A percentile compares a stretch with the other conserved stretches of the same genome.
phyloP scores from a whole-genome alignment of 1,140 invertebrate species.

The Phthorimaea operculella region DNA sequence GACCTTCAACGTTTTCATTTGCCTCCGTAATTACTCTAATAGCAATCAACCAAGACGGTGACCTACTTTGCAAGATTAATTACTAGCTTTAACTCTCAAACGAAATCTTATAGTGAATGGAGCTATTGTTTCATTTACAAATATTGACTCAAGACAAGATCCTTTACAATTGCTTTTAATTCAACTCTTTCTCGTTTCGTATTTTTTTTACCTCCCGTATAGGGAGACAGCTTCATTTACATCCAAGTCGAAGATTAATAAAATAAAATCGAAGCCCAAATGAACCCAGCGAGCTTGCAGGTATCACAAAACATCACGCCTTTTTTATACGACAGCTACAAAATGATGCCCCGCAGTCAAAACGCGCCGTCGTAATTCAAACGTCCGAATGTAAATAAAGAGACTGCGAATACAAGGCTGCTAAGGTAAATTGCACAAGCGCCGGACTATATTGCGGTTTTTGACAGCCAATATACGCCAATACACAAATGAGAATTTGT shows the following conservation, averaged over 20 bases:
- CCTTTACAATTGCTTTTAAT: too few species aligned
- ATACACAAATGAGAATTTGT: too few species aligned
- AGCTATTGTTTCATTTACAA: too few species aligned
- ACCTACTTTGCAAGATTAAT: conserved; percentile 1
- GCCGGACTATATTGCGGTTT: too few species aligned
- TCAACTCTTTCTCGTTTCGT: too few species aligned
- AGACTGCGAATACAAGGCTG: too few species aligned
- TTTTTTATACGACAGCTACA: conserved; percentile 3
- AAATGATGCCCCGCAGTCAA: conserved; percentile 6
- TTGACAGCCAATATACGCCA: too few species aligned
- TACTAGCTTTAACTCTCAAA: neutral
- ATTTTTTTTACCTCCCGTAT: neutral
- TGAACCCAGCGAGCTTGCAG: conserved; percentile 1
- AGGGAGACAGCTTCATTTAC: conserved; percentile 2
- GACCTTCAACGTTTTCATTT: conserved; percentile 5
- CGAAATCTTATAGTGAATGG: too few species aligned
- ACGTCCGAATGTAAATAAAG: neutral
- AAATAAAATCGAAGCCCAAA: neutral
- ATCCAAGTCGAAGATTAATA: neutral
- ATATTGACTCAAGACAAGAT: too few species aligned
- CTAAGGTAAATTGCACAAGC: too few species aligned
- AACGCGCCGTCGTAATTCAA: neutral
- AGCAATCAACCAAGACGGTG: conserved; percentile 1
- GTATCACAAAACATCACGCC: conserved; percentile 4
- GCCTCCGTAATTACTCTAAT: conserved; percentile 4